phyloP scores from a whole-genome alignment of 2,797 vertebrate species.

The Fistularia commersonii region DNA sequence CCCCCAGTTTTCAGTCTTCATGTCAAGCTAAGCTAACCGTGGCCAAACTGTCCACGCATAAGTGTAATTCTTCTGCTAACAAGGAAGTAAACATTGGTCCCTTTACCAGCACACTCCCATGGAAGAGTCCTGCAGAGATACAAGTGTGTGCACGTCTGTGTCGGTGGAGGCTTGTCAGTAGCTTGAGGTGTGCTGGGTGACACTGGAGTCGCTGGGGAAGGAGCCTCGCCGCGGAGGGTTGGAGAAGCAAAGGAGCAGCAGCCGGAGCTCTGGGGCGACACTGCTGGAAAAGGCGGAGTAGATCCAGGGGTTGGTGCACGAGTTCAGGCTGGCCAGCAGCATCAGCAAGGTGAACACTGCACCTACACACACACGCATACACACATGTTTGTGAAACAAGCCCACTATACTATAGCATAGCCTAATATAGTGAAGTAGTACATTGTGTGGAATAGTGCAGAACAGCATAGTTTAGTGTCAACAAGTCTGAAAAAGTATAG shows the following conservation, averaged over 20 bases:
- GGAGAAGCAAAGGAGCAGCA: conserved; percentile 69
- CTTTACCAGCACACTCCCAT: too few species aligned
- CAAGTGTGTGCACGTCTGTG: not conserved
- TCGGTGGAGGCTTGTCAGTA: conserved; percentile 12
- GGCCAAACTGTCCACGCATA: too few species aligned
- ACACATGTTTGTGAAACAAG: conserved; percentile 1
- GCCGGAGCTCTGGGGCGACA: conserved; percentile 71
- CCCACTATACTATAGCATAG: too few species aligned
- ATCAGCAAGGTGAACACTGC: conserved; percentile 80
- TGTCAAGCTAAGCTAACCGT: too few species aligned
- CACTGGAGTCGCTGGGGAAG: conserved; percentile 69
- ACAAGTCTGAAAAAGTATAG: too few species aligned
- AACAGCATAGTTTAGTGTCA: too few species aligned
- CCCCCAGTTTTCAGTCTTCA: too few species aligned
- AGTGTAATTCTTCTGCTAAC: too few species aligned
- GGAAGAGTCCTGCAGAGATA: too few species aligned
- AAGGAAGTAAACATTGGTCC: too few species aligned
- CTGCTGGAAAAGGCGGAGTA: conserved; percentile 85
- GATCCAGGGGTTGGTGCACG: conserved; percentile 88
- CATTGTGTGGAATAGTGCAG: too few species aligned
- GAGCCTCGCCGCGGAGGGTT: conserved; percentile 38
- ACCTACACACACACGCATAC: conserved; percentile 42
- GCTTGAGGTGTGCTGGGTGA: conserved; percentile 74
- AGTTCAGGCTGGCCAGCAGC: conserved; percentile 85
- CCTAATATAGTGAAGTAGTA: too few species aligned